phyloP scores from a whole-genome alignment of 2,888 invertebrate genomes.

The Ectropis crepuscularia region DNA sequence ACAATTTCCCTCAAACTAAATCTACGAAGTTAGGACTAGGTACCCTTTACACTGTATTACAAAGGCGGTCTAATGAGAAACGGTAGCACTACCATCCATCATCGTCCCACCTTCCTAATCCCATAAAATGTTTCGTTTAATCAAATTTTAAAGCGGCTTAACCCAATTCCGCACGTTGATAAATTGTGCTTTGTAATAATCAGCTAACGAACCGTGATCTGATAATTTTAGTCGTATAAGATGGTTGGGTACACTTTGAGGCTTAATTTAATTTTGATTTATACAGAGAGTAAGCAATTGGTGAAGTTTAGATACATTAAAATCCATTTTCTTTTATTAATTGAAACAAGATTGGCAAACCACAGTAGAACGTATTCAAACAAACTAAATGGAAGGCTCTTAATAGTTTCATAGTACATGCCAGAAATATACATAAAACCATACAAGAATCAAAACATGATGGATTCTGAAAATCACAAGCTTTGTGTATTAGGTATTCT shows the following conservation, averaged over 20 bases:
- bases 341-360: too few relatives aligned
- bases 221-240: slow-evolving; percentile 21
- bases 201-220: slow-evolving; percentile 24
- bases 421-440: too few relatives aligned
- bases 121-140: slow-evolving; percentile 57
- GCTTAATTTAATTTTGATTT: slow-evolving; percentile 16
- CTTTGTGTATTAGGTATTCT: too few relatives aligned
- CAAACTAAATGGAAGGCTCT: background rate
- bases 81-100: slow-evolving; percentile 49
- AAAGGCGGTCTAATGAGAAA: slow-evolving; percentile 23
- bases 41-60: slow-evolving; percentile 5
- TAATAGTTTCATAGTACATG: too few relatives aligned
- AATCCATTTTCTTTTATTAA: background rate
- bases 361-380: too few relatives aligned
- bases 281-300: background rate
- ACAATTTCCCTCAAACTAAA: background rate
- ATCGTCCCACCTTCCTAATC: slow-evolving; percentile 48
- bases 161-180: slow-evolving; percentile 57
- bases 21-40: background rate
- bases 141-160: slow-evolving; percentile 57
- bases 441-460: too few relatives aligned
- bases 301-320: background rate
- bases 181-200: slow-evolving; percentile 36
- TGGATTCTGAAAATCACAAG: too few relatives aligned
- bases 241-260: background rate